These are phyloP conservation scores for Notechis scutatus DNA, from an alignment of 2,113 vertebrate genomes.

Conservation along the genomic window DNA sequence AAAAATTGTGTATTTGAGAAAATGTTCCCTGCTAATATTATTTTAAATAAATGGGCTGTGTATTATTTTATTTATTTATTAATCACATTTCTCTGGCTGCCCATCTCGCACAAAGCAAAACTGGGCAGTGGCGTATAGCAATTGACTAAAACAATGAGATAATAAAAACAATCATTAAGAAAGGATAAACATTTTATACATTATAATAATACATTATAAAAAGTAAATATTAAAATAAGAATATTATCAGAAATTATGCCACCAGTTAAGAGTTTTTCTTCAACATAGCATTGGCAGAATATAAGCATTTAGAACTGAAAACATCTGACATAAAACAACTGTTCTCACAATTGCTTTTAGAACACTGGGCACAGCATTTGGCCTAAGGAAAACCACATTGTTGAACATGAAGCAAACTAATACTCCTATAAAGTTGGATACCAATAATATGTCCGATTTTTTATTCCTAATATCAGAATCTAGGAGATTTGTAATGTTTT, in stretches of 20 bases:
- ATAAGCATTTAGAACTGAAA: background rate
- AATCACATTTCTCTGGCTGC: background rate
- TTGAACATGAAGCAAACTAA: background rate
- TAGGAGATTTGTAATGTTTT: constrained; percentile 12
- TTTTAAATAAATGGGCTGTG: background rate
- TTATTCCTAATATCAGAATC: background rate
- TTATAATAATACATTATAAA: background rate
- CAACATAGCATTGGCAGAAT: background rate
- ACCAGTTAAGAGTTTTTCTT: background rate
- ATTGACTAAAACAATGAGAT: background rate
- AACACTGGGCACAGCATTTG: background rate
- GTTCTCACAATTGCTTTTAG: background rate
- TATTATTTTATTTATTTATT: background rate
- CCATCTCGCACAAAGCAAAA: background rate
- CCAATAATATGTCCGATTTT: background rate
- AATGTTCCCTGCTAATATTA: background rate
- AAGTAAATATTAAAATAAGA: background rate
- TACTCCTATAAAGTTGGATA: background rate
- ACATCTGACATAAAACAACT: background rate
- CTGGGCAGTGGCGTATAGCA: background rate
- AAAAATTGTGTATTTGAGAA: background rate
- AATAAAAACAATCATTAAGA: background rate
- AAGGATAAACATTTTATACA: background rate
- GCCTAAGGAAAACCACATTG: background rate
- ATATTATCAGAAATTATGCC: background rate